Evolutionary conservation across 1,140 invertebrate genomes (phyloP), one percentile per base, ranked within the genome.

Genomic region (Sarcophaga peregrina): DNA sequence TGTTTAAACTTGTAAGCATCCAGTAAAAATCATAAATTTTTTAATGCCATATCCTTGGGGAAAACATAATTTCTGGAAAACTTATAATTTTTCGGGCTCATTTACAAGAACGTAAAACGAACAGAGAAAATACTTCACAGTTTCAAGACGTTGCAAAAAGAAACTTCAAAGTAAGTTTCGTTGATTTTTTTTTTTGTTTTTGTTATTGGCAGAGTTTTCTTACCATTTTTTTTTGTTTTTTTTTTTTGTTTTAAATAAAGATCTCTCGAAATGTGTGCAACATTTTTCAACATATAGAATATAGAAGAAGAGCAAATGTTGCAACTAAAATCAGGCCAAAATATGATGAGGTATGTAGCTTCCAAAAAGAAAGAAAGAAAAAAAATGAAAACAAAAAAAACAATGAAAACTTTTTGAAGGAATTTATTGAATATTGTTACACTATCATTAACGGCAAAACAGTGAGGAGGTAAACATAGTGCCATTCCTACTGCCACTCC

Each of bases 81-180:
- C 25, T 37, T 13, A 58, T 15, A 5, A 15, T 58, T 58, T 58
- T 58, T 58, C 13, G 3, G 7, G 54, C 54, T n/a, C 54, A 1
- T 37, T 37, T 37, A 37, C 25, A 37, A 37, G 4, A 37, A 37
- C 25, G 4, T 2, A 37, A 37, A 37, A 37, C 25, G 25, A 37
- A 37, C 25, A 37, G 25, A 37, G 25, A 37, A 11, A 58, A n/a
- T n/a, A 58, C 15, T 58, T n/a, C 7, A n/a, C 13, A 17, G n/a
- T 68, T 68, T 68, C 62, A 68, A 68, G 62, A 68, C 62, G 62
- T 25, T 68, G 13, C 11, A 58, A 8, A 68, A 68, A 9, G 20
- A 68, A 68, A 68, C n/a, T 68, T 68, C n/a, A 68, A 68, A 68
- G 62, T 68, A 68, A 20, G n/a, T 68, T 68, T 68, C n/a, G n/a